Conservation (phyloP, 1,140 invertebrate genomes). For the Atta texana region DNA sequence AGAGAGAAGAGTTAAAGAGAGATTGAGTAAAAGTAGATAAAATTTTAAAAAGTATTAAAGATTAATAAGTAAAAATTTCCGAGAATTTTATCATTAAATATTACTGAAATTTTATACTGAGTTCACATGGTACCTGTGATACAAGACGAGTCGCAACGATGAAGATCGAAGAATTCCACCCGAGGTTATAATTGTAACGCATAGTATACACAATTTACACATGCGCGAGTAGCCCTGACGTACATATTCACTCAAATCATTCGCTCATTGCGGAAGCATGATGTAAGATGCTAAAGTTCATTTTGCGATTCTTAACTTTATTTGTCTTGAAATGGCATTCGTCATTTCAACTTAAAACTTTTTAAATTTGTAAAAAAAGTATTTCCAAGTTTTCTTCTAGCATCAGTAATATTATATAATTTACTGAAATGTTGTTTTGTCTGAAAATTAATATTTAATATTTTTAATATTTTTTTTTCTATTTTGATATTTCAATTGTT, state of each 20-base stretch:
- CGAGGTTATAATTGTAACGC: constrained; percentile 71
- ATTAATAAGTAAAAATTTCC: constrained; percentile 65
- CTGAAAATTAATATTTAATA: not conserved
- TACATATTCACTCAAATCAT: constrained; percentile 72
- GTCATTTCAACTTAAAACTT: constrained; percentile 11
- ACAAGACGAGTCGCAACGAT: constrained; percentile 71
- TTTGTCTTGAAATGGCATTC: not conserved
- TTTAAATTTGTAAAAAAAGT: not conserved
- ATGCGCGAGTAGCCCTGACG: constrained; percentile 81
- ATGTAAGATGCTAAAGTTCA: constrained; percentile 40
- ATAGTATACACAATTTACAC: constrained; percentile 79
- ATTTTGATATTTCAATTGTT: not conserved
- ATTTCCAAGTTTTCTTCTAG: not conserved
- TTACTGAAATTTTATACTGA: constrained; percentile 68
- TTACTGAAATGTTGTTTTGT: constrained; percentile 7
- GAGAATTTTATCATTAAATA: constrained; percentile 64
- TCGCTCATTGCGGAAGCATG: constrained; percentile 72
- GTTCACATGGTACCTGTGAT: constrained; percentile 72
- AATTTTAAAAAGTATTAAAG: constrained; percentile 70
- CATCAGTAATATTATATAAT: not conserved
- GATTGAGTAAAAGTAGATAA: constrained; percentile 62
- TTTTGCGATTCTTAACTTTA: constrained; percentile 50
- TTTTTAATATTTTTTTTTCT: not conserved
- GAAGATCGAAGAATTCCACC: constrained; percentile 74
- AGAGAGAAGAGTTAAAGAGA: constrained; percentile 39